Evolutionary conservation across 2,888 invertebrate genomes (phyloP), one percentile per base, ranked within the genome.

Genomic region (Macrophya annulata): DNA sequence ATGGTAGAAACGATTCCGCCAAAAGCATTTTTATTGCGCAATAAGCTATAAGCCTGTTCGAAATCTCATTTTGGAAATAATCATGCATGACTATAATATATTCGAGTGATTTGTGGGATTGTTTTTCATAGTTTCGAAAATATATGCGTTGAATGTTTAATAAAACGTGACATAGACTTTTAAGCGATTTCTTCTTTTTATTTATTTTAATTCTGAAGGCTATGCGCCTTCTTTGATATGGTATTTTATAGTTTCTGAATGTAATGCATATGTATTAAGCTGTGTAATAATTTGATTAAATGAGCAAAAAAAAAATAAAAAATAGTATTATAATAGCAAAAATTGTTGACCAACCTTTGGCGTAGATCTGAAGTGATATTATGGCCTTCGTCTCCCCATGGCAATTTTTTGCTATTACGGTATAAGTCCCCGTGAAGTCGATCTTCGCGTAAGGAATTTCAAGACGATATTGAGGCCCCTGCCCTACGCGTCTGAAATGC

Each of bases 381-480:
- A 98, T 96, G 71, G 98, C 97, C 93, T 97, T 97, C 45, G 97
- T 95, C 92, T 98, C 97, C 84, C 98, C 98, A 95, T 98, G 96
- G 87, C 95, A 95, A 93, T 98, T 98, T 90, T 95, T 96, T 0
- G 98, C 98, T 86, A 97, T 96, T 48, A 98, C 96, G 0, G 97
- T 97, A 92, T 98, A 98, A 0, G 98, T 96, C 76, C 98, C 98
- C 0, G 98, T 98, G 93, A 96, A 98, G 93, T 98, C 97, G 76
- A 98, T 94, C 92, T 97, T 97, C 1, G 97, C 98, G 91, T 97
- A 96, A 0, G 98, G 97, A 87, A 98, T 98, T 94, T 98, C 97
- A 90, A 98, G 94, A 9, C 97, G 95, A 93, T 98, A 98, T 91
- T 97, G 96, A 0, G 97, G 97, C 0, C 98, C 98, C 85, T 95